Base-by-base conservation (phyloP, 1,140 invertebrate genomes). In the Chrysomallon squamiferum region DNA sequence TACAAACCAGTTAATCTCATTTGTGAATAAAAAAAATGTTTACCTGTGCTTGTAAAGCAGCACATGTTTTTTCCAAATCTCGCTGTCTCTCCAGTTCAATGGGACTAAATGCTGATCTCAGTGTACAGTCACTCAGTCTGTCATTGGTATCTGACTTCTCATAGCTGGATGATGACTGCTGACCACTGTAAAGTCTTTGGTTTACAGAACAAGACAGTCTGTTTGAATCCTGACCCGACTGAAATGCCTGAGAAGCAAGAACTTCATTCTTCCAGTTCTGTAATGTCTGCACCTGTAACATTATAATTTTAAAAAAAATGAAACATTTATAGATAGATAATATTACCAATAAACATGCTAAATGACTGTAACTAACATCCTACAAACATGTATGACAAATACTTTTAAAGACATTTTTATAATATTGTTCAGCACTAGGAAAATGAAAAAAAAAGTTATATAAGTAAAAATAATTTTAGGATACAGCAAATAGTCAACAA, bases 21-120 rank as follows among this genome's bases (percentile, higher is more conserved):
- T 77, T 83, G 61, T 11, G 6, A 15, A 7, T 7, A 38, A 15
- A 38, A 38, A 38, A 15, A 47, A 13, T 30, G 49, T 35, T 18
- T 35, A 82, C 81, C 77, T 83, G 81, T 11, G 45, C 69, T 64
- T 83, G 81, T 4, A 83, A 66, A 66, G 69, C 75, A 1, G 72
- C 70, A 76, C 81, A 83, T 0, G 75, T 78, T 45, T 72, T 76
- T 50, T 81, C 80, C 38, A 83, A 59, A 45, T 83, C 72, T 45
- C 47, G 54, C 22, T 78, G 75, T 54, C 69, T 72, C 50, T 71
- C 68, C 38, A 68, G 47, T 45, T 77, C 76, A 13, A 63, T 33
- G 15, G 59, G 35, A 41, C 57, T 65, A 25, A 63, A 61, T 0
- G 47, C 59, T 3, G 59, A 54, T 22, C 50, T 25, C 50, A 54